A percentile compares a stretch with the other conserved stretches of the same genome.
phyloP scores from a whole-genome alignment of 2,888 invertebrate genomes.

The Drosophila fulvimacula region DNA sequence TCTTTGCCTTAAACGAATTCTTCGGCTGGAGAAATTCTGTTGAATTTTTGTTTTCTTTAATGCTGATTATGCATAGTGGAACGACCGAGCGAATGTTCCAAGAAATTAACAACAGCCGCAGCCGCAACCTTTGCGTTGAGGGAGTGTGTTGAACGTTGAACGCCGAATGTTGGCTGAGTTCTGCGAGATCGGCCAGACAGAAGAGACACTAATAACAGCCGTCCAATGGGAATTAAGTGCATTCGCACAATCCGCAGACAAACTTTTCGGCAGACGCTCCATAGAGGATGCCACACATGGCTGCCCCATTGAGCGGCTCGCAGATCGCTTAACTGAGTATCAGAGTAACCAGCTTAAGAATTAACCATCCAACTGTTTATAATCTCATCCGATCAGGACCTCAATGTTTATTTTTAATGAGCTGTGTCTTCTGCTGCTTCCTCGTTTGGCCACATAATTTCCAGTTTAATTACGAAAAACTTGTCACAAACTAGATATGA shows the following conservation, averaged over 20 bases:
- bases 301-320: conserved; percentile 3
- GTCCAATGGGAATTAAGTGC: conserved; percentile 32
- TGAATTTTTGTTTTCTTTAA: conserved; percentile 49
- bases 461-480: too few relatives aligned
- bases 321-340: conserved; percentile 1
- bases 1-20: conserved; percentile 40
- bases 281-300: conserved; percentile 4
- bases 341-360: conserved; percentile 16
- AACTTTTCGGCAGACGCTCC: not conserved
- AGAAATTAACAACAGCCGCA: conserved; percentile 46
- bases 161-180: not conserved
- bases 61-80: conserved; percentile 68
- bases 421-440: not conserved
- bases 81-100: conserved; percentile 47
- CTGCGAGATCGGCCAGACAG: conserved; percentile 13
- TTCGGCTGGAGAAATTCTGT: conserved; percentile 52
- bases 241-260: conserved; percentile 14
- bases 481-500: not conserved
- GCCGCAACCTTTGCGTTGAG: conserved; percentile 17
- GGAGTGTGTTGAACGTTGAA: conserved; percentile 15
- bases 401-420: not conserved
- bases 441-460: not conserved
- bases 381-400: conserved; percentile 11
- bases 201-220: conserved; percentile 43
- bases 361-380: conserved; percentile 11